phyloP scores from a whole-genome alignment of 2,797 vertebrate genomes.

The Liasis olivaceus region DNA sequence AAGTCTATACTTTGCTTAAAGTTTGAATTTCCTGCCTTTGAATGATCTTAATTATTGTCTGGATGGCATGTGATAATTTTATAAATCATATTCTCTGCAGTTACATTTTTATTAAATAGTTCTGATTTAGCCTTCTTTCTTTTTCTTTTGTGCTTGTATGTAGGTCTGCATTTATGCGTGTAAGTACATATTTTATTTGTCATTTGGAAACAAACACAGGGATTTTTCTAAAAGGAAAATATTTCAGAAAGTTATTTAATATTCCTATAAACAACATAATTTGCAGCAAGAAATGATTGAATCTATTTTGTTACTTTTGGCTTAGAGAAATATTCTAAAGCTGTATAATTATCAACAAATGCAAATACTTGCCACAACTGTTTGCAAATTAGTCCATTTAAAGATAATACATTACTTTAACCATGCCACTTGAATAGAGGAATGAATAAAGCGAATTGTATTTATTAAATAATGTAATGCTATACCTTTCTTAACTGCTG shows the following conservation, averaged over 20 bases:
- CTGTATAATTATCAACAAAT: slow-evolving; percentile 11
- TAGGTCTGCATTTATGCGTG: background rate
- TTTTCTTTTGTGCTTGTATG: background rate
- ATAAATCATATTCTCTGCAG: background rate
- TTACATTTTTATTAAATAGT: background rate
- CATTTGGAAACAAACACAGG: slow-evolving; percentile 1
- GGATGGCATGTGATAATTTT: background rate
- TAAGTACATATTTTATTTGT: background rate
- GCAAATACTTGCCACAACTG: slow-evolving; percentile 30
- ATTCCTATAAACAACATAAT: slow-evolving; percentile 52
- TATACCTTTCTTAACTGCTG: background rate
- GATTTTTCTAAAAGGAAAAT: slow-evolving; percentile 36
- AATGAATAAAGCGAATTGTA: slow-evolving; percentile 13
- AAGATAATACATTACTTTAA: slow-evolving; percentile 18
- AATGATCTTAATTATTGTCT: slow-evolving; percentile 17
- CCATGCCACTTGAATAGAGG: background rate
- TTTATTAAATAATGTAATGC: slow-evolving; percentile 28
- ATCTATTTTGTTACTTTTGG: background rate
- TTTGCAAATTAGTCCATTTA: background rate
- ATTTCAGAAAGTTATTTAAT: slow-evolving; percentile 42
- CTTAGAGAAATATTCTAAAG: slow-evolving; percentile 13
- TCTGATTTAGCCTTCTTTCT: background rate
- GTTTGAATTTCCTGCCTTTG: slow-evolving; percentile 33
- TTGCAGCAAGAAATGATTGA: slow-evolving; percentile 32
- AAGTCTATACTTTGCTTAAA: slow-evolving; percentile 18